Evolutionary conservation across 1,140 invertebrate species (phyloP).

Genomic region (Pseudomyrmex sp.): DNA sequence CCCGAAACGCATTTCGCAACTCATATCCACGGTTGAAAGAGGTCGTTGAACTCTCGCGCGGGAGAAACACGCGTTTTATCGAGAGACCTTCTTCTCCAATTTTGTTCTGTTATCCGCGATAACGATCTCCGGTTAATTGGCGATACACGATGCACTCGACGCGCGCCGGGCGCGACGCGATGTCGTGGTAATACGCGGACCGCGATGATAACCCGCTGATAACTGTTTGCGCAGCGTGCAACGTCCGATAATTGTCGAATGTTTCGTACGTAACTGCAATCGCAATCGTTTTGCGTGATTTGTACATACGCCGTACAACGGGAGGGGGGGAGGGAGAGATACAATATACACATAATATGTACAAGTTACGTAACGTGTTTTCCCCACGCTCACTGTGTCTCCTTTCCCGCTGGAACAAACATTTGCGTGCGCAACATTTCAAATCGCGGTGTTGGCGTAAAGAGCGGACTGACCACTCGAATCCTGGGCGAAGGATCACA

Average conservation of each 20-base stretch:
- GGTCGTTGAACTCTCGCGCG: too few species aligned
- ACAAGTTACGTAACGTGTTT: conserved; percentile 33
- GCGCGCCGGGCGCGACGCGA: neutral
- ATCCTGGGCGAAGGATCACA: too few species aligned
- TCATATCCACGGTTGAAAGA: too few species aligned
- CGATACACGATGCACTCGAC: neutral
- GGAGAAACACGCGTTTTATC: too few species aligned
- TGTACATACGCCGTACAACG: neutral
- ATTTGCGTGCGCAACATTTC: too few species aligned
- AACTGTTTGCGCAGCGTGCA: conserved; percentile 33
- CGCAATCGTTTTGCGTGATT: conserved; percentile 19
- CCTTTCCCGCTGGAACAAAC: neutral
- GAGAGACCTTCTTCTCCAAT: too few species aligned
- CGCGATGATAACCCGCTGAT: conserved; percentile 28
- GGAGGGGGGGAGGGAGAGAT: too few species aligned
- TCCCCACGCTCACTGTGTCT: neutral
- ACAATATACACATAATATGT: neutral
- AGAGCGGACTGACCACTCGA: too few species aligned
- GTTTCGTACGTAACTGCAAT: conserved; percentile 5
- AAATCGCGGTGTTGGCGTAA: too few species aligned
- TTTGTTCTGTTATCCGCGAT: too few species aligned
- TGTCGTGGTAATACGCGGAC: neutral
- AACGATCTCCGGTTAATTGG: too few species aligned
- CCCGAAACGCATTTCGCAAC: too few species aligned
- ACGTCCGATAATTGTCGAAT: conserved; percentile 44